Base-by-base conservation (phyloP, 2,888 invertebrate species). In the Coelopa pilipes region DNA sequence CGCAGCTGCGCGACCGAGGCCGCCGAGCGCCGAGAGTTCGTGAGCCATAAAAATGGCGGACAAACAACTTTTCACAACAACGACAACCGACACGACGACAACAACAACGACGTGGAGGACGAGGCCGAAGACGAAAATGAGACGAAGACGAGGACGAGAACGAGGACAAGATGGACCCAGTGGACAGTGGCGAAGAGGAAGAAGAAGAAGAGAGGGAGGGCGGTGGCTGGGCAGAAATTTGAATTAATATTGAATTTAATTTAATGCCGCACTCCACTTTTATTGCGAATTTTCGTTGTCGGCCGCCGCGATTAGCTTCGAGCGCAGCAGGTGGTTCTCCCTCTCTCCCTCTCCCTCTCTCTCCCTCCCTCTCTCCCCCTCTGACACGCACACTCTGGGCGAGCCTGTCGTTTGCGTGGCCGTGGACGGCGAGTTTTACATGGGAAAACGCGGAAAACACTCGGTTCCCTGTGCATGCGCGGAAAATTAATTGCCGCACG, bases 401-500 rank as follows among this genome's bases (percentile, higher is more conserved):
- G 21, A 19, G 0, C 19, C 47, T 49, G 21, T 17, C 19, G 34
- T n/a, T 53, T 50, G 19, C 11, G n/a, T 67, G 21, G 15, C 4
- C 53, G 50, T n/a, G 67, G 60, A 70, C 46, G 45, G 60, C 59
- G 60, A 59, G 45, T 13, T 15, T 24, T 19, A 15, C 21, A 19
- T 70, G 34, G 34, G 34, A 34, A 34, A 34, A 34, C 7, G 34
- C 34, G 34, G 34, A 34, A 34, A 34, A 34, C 7, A 34, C 57
- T 69, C 59, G 69, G 49, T 70, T 70, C 60, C 21, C 60, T 60
- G 60, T 24, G 24, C 49, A 60, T 60, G 60, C 21, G 24, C 49
- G n/a, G 60, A 70, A 60, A 70, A 60, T 70, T 70, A 70, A 70
- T 70, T 70, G 70, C 59, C 59, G 60, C 59, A 59, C 49, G 49